Evolutionary conservation across 2,888 invertebrate species (phyloP).

Genomic region (Rotaria macrura): DNA sequence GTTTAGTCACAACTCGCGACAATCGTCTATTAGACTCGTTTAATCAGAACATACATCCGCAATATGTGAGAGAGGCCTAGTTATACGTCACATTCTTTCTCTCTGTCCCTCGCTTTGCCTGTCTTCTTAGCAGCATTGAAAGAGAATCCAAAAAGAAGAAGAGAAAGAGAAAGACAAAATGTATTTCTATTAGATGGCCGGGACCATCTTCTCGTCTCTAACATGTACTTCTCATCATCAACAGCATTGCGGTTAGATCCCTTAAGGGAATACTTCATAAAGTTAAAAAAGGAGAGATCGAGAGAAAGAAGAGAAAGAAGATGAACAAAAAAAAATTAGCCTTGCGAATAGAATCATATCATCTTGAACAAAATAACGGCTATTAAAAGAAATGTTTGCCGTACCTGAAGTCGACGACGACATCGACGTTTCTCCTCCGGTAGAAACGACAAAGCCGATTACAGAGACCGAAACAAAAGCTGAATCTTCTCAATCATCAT

Average conservation of each 20-base stretch:
- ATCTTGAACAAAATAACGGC: background rate
- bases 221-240: background rate
- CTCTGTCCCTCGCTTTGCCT: background rate
- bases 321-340: background rate
- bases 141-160: background rate
- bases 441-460: background rate
- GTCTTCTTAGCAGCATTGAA: background rate
- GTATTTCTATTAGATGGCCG: background rate
- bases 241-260: background rate
- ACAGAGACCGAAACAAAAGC: background rate
- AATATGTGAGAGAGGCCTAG: background rate
- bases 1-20: background rate
- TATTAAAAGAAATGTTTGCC: background rate
- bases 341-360: constrained; percentile 8
- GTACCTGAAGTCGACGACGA: background rate
- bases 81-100: background rate
- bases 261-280: background rate
- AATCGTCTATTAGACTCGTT: background rate
- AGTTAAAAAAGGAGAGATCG: background rate
- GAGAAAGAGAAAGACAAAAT: background rate
- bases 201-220: background rate
- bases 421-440: background rate
- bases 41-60: background rate
- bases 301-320: background rate
- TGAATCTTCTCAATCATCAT: background rate